Percentiles rank a stretch among this genome's conserved stretches.
Conservation (phyloP, 2,113 vertebrate species). For the Pygoscelis adeliae region DNA sequence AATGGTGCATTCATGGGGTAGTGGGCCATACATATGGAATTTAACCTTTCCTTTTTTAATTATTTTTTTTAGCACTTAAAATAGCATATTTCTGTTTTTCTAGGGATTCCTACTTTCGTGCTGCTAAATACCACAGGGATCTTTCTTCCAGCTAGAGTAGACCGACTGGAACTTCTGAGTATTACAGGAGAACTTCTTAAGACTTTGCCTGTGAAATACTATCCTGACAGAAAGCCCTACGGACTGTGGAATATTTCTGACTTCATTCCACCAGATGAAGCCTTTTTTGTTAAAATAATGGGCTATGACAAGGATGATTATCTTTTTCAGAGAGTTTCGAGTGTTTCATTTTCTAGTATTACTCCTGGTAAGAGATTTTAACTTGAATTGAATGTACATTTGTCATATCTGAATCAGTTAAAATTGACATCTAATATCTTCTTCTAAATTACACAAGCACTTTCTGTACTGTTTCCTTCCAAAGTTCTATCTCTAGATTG, state of each 20-base stretch:
- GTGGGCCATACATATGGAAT: not conserved
- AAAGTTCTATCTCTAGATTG: not conserved
- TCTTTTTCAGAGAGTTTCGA: constrained; percentile 93
- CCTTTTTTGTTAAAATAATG: constrained; percentile 90
- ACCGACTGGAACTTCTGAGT: constrained; percentile 89
- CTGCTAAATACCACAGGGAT: constrained; percentile 93
- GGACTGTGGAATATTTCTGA: constrained; percentile 96
- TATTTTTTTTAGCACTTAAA: not conserved
- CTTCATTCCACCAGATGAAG: constrained; percentile 90
- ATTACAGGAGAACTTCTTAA: constrained; percentile 85
- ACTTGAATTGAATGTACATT: not conserved
- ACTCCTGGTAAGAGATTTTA: constrained; percentile 83
- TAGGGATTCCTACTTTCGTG: constrained; percentile 93
- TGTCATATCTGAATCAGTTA: not conserved
- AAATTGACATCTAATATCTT: not conserved
- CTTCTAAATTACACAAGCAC: not conserved
- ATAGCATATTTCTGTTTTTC: constrained; percentile 10
- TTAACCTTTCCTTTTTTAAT: not conserved
- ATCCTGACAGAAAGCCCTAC: constrained; percentile 85
- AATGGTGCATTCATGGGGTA: not conserved
- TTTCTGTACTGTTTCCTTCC: not conserved
- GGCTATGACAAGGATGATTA: constrained; percentile 90
- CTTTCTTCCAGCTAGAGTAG: constrained; percentile 84
- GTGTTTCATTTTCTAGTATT: constrained; percentile 93
- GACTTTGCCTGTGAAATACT: constrained; percentile 89